These are phyloP conservation scores for Hyles euphorbiae DNA, from an alignment of 1,140 invertebrate species.

Conservation along the genomic window DNA sequence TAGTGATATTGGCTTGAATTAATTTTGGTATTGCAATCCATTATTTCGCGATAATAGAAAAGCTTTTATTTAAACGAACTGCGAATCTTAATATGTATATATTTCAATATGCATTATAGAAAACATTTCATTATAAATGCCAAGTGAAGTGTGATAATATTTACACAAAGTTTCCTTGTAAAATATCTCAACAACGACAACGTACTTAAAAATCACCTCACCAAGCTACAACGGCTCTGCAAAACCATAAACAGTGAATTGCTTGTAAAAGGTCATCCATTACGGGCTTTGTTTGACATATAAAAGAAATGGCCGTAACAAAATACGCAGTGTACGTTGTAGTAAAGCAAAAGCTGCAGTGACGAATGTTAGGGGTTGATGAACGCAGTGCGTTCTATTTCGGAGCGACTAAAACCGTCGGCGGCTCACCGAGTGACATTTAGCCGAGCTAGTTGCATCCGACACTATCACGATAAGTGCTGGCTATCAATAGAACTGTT, in stretches of 20 bases:
- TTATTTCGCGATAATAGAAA: no score
- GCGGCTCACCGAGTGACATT: conserved; percentile 69
- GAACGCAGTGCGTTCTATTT: conserved; percentile 69
- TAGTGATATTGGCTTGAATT: no score
- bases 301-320: conserved; percentile 19
- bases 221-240: conserved; percentile 7
- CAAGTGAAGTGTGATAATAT: no score
- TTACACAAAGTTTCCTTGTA: no score
- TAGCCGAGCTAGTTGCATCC: conserved; percentile 67
- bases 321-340: conserved; percentile 48
- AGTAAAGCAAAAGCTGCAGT: conserved; percentile 32
- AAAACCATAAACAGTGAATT: no score
- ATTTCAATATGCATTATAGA: no score
- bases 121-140: no score
- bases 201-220: conserved; percentile 18
- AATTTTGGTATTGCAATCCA: no score
- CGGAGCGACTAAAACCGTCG: conserved; percentile 65
- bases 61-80: no score
- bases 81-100: no score
- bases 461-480: conserved; percentile 48
- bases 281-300: conserved; percentile 25
- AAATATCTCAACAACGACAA: not conserved
- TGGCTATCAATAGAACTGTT: conserved; percentile 14
- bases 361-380: conserved; percentile 70
- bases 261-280: conserved; percentile 21